A percentile compares a stretch with the other conserved stretches of the same genome.
These are phyloP conservation scores for Argyrosomus regius DNA, from an alignment of 2,797 vertebrate species.

Conservation along the genomic window DNA sequence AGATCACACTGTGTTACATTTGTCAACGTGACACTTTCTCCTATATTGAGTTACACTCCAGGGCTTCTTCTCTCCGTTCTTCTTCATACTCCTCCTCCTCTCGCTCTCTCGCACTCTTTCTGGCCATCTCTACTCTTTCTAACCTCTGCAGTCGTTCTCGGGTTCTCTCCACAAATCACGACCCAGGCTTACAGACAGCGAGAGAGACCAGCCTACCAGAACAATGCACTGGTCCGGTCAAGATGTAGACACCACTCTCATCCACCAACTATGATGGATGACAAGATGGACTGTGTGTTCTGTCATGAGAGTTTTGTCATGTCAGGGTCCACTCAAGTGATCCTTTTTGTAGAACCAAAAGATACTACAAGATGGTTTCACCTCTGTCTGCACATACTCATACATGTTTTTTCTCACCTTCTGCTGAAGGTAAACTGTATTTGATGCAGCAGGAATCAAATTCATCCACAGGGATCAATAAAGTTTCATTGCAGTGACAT, in stretches of 20 bases:
- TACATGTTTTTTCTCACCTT: neutral
- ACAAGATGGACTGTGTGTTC: constrained; percentile 47
- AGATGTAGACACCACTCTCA: constrained; percentile 36
- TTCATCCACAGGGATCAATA: neutral
- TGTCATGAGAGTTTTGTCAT: constrained; percentile 31
- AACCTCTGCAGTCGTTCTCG: constrained; percentile 36
- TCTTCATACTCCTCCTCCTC: constrained; percentile 41
- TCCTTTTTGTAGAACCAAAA: neutral
- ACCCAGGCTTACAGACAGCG: constrained; percentile 7
- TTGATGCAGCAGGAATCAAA: neutral
- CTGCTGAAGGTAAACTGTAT: neutral
- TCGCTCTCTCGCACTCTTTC: constrained; percentile 16
- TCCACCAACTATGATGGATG: constrained; percentile 70
- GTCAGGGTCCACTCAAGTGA: neutral
- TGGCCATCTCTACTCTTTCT: constrained; percentile 35
- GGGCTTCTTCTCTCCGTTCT: constrained; percentile 63
- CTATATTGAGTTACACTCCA: constrained; percentile 86
- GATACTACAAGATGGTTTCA: neutral
- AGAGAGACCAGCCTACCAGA: constrained; percentile 49
- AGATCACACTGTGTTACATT: constrained; percentile 82
- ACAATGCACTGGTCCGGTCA: constrained; percentile 51
- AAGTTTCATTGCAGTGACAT: neutral
- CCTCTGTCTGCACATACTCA: neutral
- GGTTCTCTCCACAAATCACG: constrained; percentile 38
- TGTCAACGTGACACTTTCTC: constrained; percentile 85